Evolutionary conservation across 2,113 vertebrate species (phyloP), one percentile per base, ranked within the genome.

Genomic region (Oncorhynchus clarkii): DNA sequence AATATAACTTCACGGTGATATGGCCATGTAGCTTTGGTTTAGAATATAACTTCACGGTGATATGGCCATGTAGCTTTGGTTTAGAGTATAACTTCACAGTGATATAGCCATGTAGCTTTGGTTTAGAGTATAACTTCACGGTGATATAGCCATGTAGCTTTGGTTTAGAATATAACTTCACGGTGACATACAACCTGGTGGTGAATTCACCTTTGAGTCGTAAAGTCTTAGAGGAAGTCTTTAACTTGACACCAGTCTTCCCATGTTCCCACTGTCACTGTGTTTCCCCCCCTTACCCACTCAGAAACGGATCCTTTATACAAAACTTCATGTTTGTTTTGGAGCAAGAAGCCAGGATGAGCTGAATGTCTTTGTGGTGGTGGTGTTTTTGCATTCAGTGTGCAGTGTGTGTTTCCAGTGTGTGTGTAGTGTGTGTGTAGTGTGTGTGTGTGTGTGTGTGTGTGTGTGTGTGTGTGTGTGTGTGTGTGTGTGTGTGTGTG

Each of bases 311-410:
- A 84, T 84, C 75, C 73, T 82, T 66, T 14, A 72, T 83, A 82
- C 77, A 70, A 83, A 84, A 88, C 48, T 24, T 82, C 72, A 77
- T 88, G 87, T 89, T 92, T 90, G 82, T 89, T 85, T 89, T 90
- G 83, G 87, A 88, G 72, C 80, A 59, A 65, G 75, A 84, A 76
- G 80, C 82, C 78, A 72, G 74, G 82, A 83, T 82, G 81, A 60
- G 75, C 74, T 76, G 85, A 86, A 82, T 87, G 77, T 83, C 84
- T 90, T 82, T 90, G 86, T 90, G 88, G 86, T 82, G 89, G 88
- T 89, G 83, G 78, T 5, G 72, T 77, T 80, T 80, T 5, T 16
- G 14, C 14, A 2, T 51, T 14, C 12, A 51, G 49, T 8, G 8
- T 39, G 39, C 3, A 31, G 31, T 34, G 5, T 34, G 31, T 34